Evolutionary conservation across 2,888 invertebrate genomes (phyloP).

Genomic region (Macrophya annulata): DNA sequence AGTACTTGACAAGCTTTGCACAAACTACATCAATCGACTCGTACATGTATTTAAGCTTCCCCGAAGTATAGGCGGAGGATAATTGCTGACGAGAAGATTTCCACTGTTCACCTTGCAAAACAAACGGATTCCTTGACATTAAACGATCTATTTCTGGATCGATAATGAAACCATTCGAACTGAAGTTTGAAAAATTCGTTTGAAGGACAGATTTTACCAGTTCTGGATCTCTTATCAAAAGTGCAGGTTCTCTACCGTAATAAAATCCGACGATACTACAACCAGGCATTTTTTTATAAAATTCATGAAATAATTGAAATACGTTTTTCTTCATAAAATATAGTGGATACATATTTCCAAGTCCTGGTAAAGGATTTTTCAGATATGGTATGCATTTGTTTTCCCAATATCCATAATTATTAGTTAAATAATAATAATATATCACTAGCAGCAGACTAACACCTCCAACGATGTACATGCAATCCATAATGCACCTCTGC

Average conservation of each 20-base stretch:
- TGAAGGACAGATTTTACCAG: constrained; percentile 68
- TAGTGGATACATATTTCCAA: constrained; percentile 15
- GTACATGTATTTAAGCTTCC: constrained; percentile 66
- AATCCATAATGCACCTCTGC: too few species aligned
- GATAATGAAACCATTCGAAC: constrained; percentile 60
- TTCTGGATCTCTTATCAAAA: constrained; percentile 69
- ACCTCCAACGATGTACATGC: too few species aligned
- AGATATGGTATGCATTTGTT: neutral
- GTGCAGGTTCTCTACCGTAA: constrained; percentile 61
- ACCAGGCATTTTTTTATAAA: constrained; percentile 22
- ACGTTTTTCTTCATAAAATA: neutral
- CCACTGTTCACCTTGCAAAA: constrained; percentile 68
- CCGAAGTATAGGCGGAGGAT: constrained; percentile 56
- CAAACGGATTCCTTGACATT: constrained; percentile 69
- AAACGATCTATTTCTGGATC: constrained; percentile 66
- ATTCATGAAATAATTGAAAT: neutral
- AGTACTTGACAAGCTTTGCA: constrained; percentile 62
- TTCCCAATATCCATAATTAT: constrained; percentile 22
- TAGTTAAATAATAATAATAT: constrained; percentile 5
- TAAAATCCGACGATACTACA: constrained; percentile 41
- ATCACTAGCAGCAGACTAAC: too few species aligned
- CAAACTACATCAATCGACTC: constrained; percentile 64
- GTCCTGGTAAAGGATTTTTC: neutral
- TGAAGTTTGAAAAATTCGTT: constrained; percentile 66
- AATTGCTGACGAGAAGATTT: constrained; percentile 58